These are phyloP conservation scores for Kryphioiulus occultus DNA, from an alignment of 2,888 invertebrate genomes.

Conservation along the genomic window DNA sequence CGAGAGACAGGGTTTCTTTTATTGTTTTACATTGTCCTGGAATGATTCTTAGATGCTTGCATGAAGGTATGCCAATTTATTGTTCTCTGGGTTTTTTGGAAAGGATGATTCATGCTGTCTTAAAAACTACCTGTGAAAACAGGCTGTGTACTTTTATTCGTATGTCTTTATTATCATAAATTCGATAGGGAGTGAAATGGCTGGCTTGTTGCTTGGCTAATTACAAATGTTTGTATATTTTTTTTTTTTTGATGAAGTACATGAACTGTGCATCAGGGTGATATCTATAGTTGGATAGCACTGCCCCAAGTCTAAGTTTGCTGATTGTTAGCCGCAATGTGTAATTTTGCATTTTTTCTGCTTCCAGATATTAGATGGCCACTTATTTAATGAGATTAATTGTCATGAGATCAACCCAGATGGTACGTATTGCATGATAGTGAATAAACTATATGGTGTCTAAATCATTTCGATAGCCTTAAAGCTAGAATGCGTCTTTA, in stretches of 20 bases:
- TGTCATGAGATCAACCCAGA: neutral
- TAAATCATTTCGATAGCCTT: too few relatives aligned
- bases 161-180: neutral
- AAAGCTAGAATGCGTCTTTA: too few relatives aligned
- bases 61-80: neutral
- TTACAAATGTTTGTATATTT: too few relatives aligned
- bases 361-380: neutral
- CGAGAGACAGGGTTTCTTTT: neutral
- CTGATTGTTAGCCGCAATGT: neutral
- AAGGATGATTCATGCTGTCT: neutral
- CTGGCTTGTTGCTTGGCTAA: neutral
- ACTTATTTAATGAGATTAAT: neutral
- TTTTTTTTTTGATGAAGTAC: neutral
- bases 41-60: neutral
- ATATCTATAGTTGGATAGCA: neutral
- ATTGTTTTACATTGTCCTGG: neutral
- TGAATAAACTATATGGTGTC: too few relatives aligned
- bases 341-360: neutral
- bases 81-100: neutral
- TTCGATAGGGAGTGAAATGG: neutral
- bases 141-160: neutral
- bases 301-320: neutral
- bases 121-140: neutral
- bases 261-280: neutral
- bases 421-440: neutral